Percentiles rank a stretch among this genome's conserved stretches.
phyloP scores from a whole-genome alignment of 2,113 vertebrate genomes.

The Hucho hucho region DNA sequence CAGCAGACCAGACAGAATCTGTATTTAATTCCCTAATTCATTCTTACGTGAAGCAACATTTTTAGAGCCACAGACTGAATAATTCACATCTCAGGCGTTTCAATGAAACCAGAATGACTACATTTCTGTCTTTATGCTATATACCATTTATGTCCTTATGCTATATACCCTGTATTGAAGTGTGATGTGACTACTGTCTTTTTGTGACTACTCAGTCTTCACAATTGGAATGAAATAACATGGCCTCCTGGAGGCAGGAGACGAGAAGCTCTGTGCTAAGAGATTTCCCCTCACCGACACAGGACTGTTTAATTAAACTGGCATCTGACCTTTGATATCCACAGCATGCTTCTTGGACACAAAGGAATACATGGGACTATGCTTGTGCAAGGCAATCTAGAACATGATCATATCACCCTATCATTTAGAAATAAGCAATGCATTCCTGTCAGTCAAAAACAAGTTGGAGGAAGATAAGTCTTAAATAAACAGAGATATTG shows the following conservation, averaged over 20 bases:
- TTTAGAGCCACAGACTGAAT: too few relatives aligned
- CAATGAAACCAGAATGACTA: too few relatives aligned
- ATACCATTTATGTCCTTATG: too few relatives aligned
- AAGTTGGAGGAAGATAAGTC: background rate
- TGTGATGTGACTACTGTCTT: too few relatives aligned
- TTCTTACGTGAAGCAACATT: too few relatives aligned
- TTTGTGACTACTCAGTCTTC: too few relatives aligned
- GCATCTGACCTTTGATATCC: background rate
- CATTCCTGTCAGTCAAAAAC: background rate
- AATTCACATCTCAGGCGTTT: too few relatives aligned
- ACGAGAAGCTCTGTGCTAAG: background rate
- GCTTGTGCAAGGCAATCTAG: too few relatives aligned
- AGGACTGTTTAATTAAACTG: background rate
- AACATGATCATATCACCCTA: too few relatives aligned
- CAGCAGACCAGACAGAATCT: background rate
- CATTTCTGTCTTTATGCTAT: too few relatives aligned
- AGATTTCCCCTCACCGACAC: background rate
- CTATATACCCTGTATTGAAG: too few relatives aligned
- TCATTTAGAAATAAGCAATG: background rate
- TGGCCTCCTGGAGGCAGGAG: slow-evolving; percentile 3
- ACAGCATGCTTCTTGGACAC: background rate
- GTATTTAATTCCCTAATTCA: background rate
- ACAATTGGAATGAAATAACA: background rate
- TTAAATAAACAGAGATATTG: background rate
- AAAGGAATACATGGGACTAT: too few relatives aligned